Evolutionary conservation across 2,888 invertebrate species (phyloP), one percentile per base, ranked within the genome.

Genomic region (Morpho deidamia): DNA sequence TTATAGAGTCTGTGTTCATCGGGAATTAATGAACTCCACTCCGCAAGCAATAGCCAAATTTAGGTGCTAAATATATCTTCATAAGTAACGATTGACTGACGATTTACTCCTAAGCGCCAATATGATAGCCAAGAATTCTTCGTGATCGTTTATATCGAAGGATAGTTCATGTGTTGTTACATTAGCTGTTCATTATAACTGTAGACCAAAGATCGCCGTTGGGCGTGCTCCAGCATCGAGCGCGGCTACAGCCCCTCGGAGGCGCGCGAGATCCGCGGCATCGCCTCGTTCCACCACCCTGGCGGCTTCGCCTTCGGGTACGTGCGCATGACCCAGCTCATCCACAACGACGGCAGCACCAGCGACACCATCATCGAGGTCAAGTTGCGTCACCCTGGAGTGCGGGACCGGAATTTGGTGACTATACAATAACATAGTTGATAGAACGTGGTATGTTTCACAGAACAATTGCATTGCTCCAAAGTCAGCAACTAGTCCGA

Each of bases 331-430:
- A 94, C 95, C 9, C 98, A 98, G 85, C 90, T 98, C 23, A 90
- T 96, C n/a, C 95, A 97, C 79, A 92, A 90, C 62, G 97, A 97
- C 78, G 95, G 95, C 47, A 95, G 95, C 66, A 91, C 94, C 69
- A 97, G 97, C 72, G 97, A 98, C 67, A 98, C 98, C 0, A 91
- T 95, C 12, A 92, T 98, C n/a, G 96, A 97, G 83, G 93, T 97
- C 11, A 96, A 97, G 69, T 78, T 98, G 49, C 85, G 95, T n/a
- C 94, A 98, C 81, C 96, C 97, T 0, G 97, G 97, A 0, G 93
- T 92, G 64, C 92, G 95, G 66, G 96, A 97, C 75, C 90, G 95
- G 12, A 97, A 97, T 78, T 77, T 93, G 72, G 95, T 95, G 73
- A 74, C 74, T 56, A 3, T 34, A 12, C 14, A 7, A 8, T n/a